These are phyloP conservation scores for Oxyscelio sp. DNA, from an alignment of 2,888 invertebrate genomes.

Conservation along the genomic window DNA sequence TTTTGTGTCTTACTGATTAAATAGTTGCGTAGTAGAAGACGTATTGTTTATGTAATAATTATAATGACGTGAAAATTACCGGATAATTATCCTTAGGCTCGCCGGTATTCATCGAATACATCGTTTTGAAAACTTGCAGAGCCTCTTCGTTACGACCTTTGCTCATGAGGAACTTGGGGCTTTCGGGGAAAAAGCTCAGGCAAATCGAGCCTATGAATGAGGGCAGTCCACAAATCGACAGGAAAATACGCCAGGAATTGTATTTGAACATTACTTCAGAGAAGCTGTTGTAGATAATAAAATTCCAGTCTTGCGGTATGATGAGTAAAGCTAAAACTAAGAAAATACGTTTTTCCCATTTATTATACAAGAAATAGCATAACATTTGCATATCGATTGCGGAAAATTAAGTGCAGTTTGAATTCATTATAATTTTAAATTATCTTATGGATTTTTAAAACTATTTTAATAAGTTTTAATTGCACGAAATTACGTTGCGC, in stretches of 20 bases:
- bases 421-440: no score
- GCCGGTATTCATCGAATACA: constrained; percentile 92
- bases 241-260: constrained; percentile 89
- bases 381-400: no score
- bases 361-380: no score
- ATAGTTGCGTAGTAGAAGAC: no score
- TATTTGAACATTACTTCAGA: constrained; percentile 77
- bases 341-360: no score
- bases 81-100: constrained; percentile 91
- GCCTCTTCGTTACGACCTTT: constrained; percentile 92
- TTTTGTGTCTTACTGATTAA: no score
- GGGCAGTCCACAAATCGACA: constrained; percentile 89
- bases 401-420: no score
- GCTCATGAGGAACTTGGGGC: constrained; percentile 94
- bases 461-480: no score
- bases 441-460: no score
- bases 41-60: background rate
- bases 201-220: constrained; percentile 91
- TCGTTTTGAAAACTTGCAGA: constrained; percentile 90
- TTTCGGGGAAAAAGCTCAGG: constrained; percentile 92
- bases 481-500: no score
- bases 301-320: constrained; percentile 89
- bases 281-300: constrained; percentile 53
- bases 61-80: constrained; percentile 88
- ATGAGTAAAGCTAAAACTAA: constrained; percentile 92